These are phyloP conservation scores for Cebus imitator DNA, from an alignment of 2,113 vertebrate species.

Conservation along the genomic window DNA sequence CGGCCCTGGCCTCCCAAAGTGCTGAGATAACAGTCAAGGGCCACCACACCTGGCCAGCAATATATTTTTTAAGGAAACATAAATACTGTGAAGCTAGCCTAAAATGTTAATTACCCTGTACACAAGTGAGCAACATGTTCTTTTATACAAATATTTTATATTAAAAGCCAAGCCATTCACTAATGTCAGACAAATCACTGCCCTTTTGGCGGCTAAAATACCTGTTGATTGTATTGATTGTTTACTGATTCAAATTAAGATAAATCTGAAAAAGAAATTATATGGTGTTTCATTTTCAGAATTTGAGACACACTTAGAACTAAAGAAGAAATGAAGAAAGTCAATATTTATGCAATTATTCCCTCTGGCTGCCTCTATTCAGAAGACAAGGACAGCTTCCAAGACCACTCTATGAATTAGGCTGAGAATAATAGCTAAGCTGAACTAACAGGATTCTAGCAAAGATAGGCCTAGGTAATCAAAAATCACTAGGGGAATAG, in stretches of 20 bases:
- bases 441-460: background rate
- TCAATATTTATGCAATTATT: background rate
- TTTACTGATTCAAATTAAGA: background rate
- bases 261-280: background rate
- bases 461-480: background rate
- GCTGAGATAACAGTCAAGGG: too few relatives aligned
- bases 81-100: background rate
- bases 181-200: background rate
- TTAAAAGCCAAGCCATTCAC: background rate
- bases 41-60: too few relatives aligned
- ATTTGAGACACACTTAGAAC: background rate
- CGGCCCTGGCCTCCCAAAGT: too few relatives aligned
- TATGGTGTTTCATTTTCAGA: background rate
- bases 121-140: background rate
- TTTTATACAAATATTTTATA: slow-evolving; percentile 20
- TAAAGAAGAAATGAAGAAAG: background rate
- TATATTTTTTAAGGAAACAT: background rate
- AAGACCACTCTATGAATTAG: background rate
- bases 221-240: background rate
- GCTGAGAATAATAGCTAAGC: background rate
- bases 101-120: background rate
- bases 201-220: background rate
- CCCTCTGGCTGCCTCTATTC: background rate
- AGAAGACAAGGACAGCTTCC: background rate
- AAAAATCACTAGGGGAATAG: background rate